Evolutionary conservation across 2,888 invertebrate genomes (phyloP).

Genomic region (Carcina quercana): DNA sequence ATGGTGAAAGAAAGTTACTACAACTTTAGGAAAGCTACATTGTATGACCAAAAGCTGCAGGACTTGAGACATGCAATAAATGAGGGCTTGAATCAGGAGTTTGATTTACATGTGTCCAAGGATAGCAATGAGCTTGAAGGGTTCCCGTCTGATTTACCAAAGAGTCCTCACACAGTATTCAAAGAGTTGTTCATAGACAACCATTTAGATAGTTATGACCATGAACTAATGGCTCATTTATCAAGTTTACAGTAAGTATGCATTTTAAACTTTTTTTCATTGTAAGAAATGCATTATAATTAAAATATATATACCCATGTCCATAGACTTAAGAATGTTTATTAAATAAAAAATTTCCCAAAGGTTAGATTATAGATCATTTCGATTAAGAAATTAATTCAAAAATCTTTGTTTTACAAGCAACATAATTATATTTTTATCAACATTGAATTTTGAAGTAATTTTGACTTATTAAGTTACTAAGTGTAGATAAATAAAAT

Average conservation of each 20-base stretch:
- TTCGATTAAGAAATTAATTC: slow-evolving; percentile 1
- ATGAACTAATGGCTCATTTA: slow-evolving; percentile 54
- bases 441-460: no score
- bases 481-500: no score
- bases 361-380: no score
- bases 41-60: slow-evolving; percentile 60
- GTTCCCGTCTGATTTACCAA: slow-evolving; percentile 25
- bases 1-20: slow-evolving; percentile 65
- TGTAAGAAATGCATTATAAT: background rate
- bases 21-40: slow-evolving; percentile 61
- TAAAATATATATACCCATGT: no score
- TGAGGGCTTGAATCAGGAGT: slow-evolving; percentile 61
- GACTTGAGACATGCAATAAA: slow-evolving; percentile 64
- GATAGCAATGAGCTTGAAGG: slow-evolving; percentile 19
- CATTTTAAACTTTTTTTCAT: no score
- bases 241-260: slow-evolving; percentile 58
- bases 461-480: no score
- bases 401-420: no score
- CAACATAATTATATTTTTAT: no score
- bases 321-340: no score
- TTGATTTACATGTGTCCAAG: slow-evolving; percentile 31
- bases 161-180: slow-evolving; percentile 62
- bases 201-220: slow-evolving; percentile 55
- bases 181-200: slow-evolving; percentile 58
- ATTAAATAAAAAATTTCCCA: no score